Base-by-base conservation (phyloP, 2,888 invertebrate genomes). In the Macroteleia sp. region DNA sequence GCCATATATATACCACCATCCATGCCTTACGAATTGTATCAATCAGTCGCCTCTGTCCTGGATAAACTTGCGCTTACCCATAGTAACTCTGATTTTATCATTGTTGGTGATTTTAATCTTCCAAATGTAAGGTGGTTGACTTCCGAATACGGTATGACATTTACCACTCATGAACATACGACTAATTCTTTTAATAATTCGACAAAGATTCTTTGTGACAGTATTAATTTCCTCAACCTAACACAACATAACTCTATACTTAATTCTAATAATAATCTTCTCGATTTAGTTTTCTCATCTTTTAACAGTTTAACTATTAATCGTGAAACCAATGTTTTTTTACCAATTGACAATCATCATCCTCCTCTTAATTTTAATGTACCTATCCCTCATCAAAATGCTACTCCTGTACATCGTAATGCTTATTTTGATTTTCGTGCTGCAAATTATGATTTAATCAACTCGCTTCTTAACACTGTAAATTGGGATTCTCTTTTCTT, bases 391-490 rank as follows among this genome's bases (percentile, higher is more conserved):
- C 30, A 30, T 2, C 10, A 4, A 9, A 19, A 17, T 42, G 20
- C 5, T 42, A 42, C 8, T 10, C 20, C 3, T 17, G 14, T 10
- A 5, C 17, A 22, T 20, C 19, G 3, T 22, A 42, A 42, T 4
- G n/a, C n/a, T 4, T 42, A 8, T 42, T 42, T 19, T 20, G n/a
- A 42, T 20, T 42, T 42, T 20, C 42, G 22, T 20, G 14, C 42
- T 42, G 42, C 42, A 3, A 42, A 42, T 42, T 42, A 42, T 42
- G 42, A 42, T 42, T 42, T 20, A 17, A 42, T 42, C 19, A 42
- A 42, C 42, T 9, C n/a, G 17, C 2, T 20, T 20, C 22, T 42
- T 20, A 42, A 42, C n/a, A 4, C 10, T 2, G 2, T 20, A 19
- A 20, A 42, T n/a, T 42, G 42, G 42, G 42, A 42, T 16, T 16